phyloP scores from a whole-genome alignment of 2,113 vertebrate species.

The Cromileptes altivelis region DNA sequence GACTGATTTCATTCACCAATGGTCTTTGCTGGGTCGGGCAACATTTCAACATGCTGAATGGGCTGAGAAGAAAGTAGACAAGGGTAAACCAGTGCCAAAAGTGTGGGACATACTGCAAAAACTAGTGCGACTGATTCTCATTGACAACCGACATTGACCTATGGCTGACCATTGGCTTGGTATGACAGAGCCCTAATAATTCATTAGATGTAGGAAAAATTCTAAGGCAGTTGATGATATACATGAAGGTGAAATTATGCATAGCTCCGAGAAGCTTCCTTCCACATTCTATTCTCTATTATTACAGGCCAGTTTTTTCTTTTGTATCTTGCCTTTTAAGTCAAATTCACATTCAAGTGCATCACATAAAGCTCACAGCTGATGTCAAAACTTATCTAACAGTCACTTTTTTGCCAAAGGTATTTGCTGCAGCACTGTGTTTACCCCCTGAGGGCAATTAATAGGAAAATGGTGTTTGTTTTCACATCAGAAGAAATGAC shows the following conservation, averaged over 20 bases:
- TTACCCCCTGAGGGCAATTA: background rate
- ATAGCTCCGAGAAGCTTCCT: background rate
- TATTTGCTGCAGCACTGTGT: background rate
- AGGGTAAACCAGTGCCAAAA: too few relatives aligned
- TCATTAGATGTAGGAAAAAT: background rate
- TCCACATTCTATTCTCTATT: background rate
- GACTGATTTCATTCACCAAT: too few relatives aligned
- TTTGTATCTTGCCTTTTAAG: slow-evolving; percentile 1
- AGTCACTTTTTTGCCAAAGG: background rate
- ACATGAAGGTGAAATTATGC: background rate
- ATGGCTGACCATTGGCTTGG: too few relatives aligned
- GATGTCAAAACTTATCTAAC: background rate
- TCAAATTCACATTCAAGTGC: background rate
- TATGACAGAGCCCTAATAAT: background rate
- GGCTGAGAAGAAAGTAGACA: too few relatives aligned
- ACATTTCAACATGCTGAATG: too few relatives aligned
- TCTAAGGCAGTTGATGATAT: background rate
- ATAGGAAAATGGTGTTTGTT: slow-evolving; percentile 10
- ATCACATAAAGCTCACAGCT: background rate
- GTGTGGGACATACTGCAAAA: too few relatives aligned
- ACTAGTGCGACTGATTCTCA: too few relatives aligned
- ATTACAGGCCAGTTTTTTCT: background rate
- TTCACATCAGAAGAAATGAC: slow-evolving; percentile 27
- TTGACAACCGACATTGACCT: too few relatives aligned
- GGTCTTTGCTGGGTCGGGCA: too few relatives aligned